These are phyloP conservation scores for Hapalemur alaotrensis DNA, from an alignment of 2,797 vertebrate species.

Conservation along the genomic window DNA sequence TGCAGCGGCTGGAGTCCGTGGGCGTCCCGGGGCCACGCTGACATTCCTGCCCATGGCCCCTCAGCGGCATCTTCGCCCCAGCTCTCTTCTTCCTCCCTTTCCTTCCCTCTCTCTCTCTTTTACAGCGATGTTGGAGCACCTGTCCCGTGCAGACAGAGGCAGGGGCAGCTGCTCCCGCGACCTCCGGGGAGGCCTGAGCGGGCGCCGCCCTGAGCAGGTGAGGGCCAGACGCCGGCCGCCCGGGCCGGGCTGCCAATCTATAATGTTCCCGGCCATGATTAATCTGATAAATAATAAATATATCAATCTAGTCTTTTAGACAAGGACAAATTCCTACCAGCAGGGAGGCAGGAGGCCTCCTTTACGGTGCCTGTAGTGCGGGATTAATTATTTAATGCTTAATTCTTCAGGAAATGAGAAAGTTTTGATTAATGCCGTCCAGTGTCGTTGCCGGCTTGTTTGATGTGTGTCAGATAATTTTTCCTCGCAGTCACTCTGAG, in stretches of 20 bases:
- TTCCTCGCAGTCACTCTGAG: slow-evolving; percentile 86
- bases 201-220: slow-evolving; percentile 71
- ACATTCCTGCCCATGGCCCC: not conserved
- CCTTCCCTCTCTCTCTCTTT: not conserved
- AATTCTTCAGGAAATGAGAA: slow-evolving; percentile 99
- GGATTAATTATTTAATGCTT: slow-evolving; percentile 99
- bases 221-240: slow-evolving; percentile 83
- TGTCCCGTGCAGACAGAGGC: slow-evolving; percentile 50
- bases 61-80: slow-evolving; percentile 82
- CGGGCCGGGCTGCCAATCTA: slow-evolving; percentile 90
- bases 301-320: slow-evolving; percentile 99
- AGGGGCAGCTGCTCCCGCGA: slow-evolving; percentile 70
- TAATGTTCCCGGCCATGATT: slow-evolving; percentile 96
- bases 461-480: slow-evolving; percentile 97
- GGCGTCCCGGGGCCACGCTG: not conserved
- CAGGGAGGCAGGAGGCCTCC: slow-evolving; percentile 94
- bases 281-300: slow-evolving; percentile 99
- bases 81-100: not conserved
- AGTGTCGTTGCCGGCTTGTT: slow-evolving; percentile 94
- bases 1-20: slow-evolving; percentile 40
- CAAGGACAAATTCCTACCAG: slow-evolving; percentile 99
- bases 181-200: slow-evolving; percentile 75
- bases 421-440: slow-evolving; percentile 99
- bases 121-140: not conserved
- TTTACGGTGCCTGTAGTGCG: slow-evolving; percentile 95